Evolutionary conservation across 2,888 invertebrate species (phyloP).

Genomic region (Diploptera punctata): DNA sequence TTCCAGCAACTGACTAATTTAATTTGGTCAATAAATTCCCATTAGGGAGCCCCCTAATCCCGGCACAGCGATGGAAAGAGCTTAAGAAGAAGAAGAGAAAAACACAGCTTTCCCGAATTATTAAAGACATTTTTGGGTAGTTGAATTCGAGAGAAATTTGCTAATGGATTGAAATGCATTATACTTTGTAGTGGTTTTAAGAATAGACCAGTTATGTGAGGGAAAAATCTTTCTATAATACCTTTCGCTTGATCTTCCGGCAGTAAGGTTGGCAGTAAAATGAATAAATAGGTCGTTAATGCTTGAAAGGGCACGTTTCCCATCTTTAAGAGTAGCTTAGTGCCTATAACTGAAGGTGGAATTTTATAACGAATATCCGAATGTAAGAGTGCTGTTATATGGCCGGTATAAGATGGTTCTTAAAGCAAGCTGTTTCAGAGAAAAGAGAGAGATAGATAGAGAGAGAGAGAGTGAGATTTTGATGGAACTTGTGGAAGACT

Average conservation of each 20-base stretch:
- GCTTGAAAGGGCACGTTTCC: constrained; percentile 8
- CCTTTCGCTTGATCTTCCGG: background rate
- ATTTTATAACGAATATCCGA: constrained; percentile 9
- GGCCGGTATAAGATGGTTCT: constrained; percentile 4
- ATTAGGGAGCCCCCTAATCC: too few species aligned
- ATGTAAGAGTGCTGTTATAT: constrained; percentile 9
- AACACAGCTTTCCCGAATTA: too few species aligned
- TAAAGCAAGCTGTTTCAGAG: constrained; percentile 16
- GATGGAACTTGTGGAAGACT: background rate
- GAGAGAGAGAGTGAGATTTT: background rate
- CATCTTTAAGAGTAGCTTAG: constrained; percentile 25
- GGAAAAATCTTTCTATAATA: background rate
- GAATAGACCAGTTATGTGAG: background rate
- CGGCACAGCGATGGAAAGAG: too few species aligned
- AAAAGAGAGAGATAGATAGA: background rate
- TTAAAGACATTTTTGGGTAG: too few species aligned
- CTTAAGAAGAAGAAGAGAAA: too few species aligned
- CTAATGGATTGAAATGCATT: too few species aligned
- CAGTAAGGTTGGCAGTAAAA: constrained; percentile 16
- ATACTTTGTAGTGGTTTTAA: too few species aligned
- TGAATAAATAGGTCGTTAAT: constrained; percentile 8
- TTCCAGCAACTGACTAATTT: too few species aligned
- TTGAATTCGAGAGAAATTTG: too few species aligned
- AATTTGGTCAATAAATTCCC: too few species aligned
- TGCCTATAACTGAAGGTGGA: constrained; percentile 17